These are phyloP conservation scores for Phalera bucephala DNA, from an alignment of 2,888 invertebrate species.

Conservation along the genomic window DNA sequence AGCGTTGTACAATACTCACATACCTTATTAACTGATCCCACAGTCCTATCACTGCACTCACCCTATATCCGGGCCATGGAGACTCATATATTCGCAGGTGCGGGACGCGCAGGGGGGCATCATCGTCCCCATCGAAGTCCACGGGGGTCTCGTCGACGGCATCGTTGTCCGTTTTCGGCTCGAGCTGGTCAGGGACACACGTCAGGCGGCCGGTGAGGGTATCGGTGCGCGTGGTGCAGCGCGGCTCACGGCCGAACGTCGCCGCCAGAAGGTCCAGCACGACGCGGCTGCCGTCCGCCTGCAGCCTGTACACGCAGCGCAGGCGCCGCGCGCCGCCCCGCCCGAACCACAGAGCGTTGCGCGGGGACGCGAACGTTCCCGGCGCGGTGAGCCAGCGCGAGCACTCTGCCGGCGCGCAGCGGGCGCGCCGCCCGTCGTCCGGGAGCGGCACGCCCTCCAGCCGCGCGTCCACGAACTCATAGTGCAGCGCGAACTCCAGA, in stretches of 20 bases:
- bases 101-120: conserved; percentile 69
- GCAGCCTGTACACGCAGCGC: conserved; percentile 90
- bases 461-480: conserved; percentile 92
- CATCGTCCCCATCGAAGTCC: conserved; percentile 49
- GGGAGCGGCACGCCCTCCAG: conserved; percentile 87
- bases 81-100: conserved; percentile 86
- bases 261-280: conserved; percentile 87
- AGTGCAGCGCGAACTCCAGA: conserved; percentile 87
- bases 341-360: conserved; percentile 92
- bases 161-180: conserved; percentile 25
- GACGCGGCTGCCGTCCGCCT: conserved; percentile 86
- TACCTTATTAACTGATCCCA: too few relatives aligned
- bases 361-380: conserved; percentile 87
- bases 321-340: conserved; percentile 90
- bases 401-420: conserved; percentile 57
- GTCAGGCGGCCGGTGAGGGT: conserved; percentile 86
- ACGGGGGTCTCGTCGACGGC: conserved; percentile 17
- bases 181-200: conserved; percentile 49
- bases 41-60: conserved; percentile 33
- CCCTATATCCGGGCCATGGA: conserved; percentile 87
- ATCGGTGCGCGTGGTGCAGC: conserved; percentile 88
- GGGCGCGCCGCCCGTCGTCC: conserved; percentile 51
- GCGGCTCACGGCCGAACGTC: conserved; percentile 84
- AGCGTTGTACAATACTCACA: too few relatives aligned
- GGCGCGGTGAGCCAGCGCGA: conserved; percentile 63